phyloP scores from a whole-genome alignment of 2,888 invertebrate genomes.

The Ceratothoa steindachneri region DNA sequence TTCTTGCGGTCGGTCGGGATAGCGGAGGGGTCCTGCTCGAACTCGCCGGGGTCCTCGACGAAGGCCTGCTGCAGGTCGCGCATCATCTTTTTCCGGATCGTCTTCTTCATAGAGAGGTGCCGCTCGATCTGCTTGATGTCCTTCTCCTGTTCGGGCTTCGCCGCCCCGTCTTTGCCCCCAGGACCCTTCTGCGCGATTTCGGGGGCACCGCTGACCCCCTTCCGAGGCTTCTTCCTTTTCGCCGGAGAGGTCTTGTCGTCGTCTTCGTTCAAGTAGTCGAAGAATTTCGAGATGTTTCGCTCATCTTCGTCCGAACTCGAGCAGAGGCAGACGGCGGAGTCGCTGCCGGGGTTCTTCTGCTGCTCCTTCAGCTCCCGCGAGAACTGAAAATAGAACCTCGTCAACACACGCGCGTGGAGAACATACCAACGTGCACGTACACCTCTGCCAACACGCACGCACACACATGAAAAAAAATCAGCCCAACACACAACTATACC shows the following conservation, averaged over 20 bases:
- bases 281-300: conserved; percentile 41
- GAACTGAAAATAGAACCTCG: conserved; percentile 9
- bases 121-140: conserved; percentile 69
- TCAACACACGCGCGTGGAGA: not conserved
- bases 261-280: conserved; percentile 47
- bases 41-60: conserved; percentile 56
- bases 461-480: not conserved
- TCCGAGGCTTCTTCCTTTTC: conserved; percentile 36
- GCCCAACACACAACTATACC: conserved; percentile 2
- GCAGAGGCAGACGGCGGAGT: conserved; percentile 43
- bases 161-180: conserved; percentile 49
- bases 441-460: too few species aligned
- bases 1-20: conserved; percentile 64
- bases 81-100: conserved; percentile 79
- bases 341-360: conserved; percentile 44
- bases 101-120: conserved; percentile 81
- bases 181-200: conserved; percentile 51
- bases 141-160: conserved; percentile 58
- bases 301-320: conserved; percentile 43
- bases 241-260: conserved; percentile 25
- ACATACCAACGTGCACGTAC: too few species aligned
- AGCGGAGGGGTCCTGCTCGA: conserved; percentile 64
- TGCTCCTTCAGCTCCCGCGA: conserved; percentile 19
- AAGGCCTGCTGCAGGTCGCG: conserved; percentile 67
- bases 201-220: conserved; percentile 6